Base-by-base conservation (phyloP, 2,113 vertebrate genomes). In the Ursus arctos region DNA sequence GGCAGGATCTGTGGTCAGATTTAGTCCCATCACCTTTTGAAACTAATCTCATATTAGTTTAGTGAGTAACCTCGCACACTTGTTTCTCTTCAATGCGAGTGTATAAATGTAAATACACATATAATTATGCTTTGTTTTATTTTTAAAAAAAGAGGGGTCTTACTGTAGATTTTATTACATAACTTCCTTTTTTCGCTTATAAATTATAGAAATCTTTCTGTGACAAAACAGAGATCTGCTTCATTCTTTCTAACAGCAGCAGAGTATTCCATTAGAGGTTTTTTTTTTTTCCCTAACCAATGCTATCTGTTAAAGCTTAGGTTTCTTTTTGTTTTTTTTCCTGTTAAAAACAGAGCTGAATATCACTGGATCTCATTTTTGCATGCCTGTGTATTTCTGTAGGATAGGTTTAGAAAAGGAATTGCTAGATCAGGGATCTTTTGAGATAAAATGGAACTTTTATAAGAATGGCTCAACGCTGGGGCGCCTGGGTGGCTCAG, bases 181-280 rank as follows among this genome's bases (percentile, higher is more conserved):
- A 89, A 74, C 53, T 95, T 40, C 65, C 72, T 88, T 88, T 87
- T 88, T 89, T 94, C 3, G 21, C 31, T 61, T 88, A 53, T 65
- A 55, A 97, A 79, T 72, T 80, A 57, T 76, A 79, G 51, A 96
- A 86, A 26, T 74, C 49, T 81, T 97, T 71, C 59, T 88, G 22
- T 95, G n/a, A 82, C 53, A 91, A 96, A 88, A 47, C 57, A 81
- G 33, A 94, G 18, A 33, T 67, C 76, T 79, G 26, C 26, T 40
- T 94, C 40, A 49, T 92, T 95, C 84, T 31, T 95, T 92, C 82
- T 83, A 89, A 76, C 36, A 77, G 22, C 51, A 94, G 59, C 33
- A 51, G 47, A 82, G 31, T n/a, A 36, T 36, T 87, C 40, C 33
- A 74, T 69, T 55, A 71, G 55, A 43, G 13, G 18, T 33, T 9